Percentiles rank a stretch among this genome's conserved stretches.
Evolutionary conservation across 2,888 invertebrate genomes (phyloP).

Genomic region (Tetragnatha montana): DNA sequence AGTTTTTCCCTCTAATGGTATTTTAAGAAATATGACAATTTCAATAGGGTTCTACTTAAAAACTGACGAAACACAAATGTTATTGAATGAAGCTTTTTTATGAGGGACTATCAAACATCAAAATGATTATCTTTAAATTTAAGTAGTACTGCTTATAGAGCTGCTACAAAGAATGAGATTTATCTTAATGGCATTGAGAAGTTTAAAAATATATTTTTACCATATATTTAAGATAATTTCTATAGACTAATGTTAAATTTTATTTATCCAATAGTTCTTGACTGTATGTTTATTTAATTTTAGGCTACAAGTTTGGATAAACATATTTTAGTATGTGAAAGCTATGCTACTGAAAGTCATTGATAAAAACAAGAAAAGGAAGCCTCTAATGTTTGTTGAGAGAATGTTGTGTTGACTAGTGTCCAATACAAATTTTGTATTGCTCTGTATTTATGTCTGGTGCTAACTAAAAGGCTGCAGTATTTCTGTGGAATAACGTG

Average conservation of each 20-base stretch:
- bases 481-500: slow-evolving; percentile 28
- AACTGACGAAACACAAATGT: background rate
- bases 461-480: slow-evolving; percentile 45
- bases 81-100: no score
- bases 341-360: background rate
- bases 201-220: no score
- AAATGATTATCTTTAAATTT: no score
- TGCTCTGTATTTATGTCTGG: slow-evolving; percentile 25
- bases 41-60: background rate
- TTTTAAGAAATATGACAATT: background rate
- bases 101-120: no score
- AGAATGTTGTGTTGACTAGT: background rate
- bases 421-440: slow-evolving; percentile 1
- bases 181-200: no score
- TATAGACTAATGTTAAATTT: no score
- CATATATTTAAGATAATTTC: no score
- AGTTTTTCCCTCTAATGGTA: background rate
- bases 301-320: slow-evolving; percentile 50
- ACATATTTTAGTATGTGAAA: slow-evolving; percentile 1
- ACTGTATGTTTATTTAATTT: background rate
- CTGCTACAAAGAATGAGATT: no score
- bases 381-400: background rate
- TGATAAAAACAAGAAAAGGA: background rate
- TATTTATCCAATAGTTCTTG: no score
- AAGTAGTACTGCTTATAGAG: no score